A percentile compares a stretch with the other conserved stretches of the same genome.
phyloP scores from a whole-genome alignment of 2,113 vertebrate genomes.

The Nyctibius bracteatus region DNA sequence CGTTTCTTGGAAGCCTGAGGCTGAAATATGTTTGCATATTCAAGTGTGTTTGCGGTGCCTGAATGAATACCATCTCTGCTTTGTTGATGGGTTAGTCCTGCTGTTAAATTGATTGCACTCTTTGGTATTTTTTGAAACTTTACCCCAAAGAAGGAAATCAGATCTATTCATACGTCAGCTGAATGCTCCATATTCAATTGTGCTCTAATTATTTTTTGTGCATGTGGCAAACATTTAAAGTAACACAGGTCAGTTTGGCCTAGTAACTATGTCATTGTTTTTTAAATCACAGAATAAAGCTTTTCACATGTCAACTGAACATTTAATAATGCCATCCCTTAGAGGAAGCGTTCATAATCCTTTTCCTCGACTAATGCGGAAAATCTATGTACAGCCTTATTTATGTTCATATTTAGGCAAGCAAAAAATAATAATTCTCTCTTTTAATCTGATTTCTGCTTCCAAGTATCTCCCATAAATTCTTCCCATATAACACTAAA shows the following conservation, averaged over 20 bases:
- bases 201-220: not conserved
- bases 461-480: slow-evolving; percentile 4
- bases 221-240: not conserved
- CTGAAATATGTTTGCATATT: not conserved
- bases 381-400: slow-evolving; percentile 4
- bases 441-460: slow-evolving; percentile 33
- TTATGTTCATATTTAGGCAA: slow-evolving; percentile 7
- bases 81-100: not conserved
- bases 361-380: not conserved
- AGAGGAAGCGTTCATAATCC: slow-evolving; percentile 6
- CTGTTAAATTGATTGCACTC: not conserved
- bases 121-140: not conserved
- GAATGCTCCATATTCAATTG: not conserved
- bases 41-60: not conserved
- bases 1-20: not conserved
- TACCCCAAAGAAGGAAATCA: not conserved
- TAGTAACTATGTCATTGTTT: not conserved
- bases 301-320: not conserved
- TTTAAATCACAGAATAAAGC: not conserved
- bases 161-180: not conserved
- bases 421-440: not conserved
- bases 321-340: not conserved
- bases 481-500: slow-evolving; percentile 21
- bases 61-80: not conserved
- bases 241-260: not conserved